These are phyloP conservation scores for Bombus fervidus DNA, from an alignment of 1,140 invertebrate species.

Conservation along the genomic window DNA sequence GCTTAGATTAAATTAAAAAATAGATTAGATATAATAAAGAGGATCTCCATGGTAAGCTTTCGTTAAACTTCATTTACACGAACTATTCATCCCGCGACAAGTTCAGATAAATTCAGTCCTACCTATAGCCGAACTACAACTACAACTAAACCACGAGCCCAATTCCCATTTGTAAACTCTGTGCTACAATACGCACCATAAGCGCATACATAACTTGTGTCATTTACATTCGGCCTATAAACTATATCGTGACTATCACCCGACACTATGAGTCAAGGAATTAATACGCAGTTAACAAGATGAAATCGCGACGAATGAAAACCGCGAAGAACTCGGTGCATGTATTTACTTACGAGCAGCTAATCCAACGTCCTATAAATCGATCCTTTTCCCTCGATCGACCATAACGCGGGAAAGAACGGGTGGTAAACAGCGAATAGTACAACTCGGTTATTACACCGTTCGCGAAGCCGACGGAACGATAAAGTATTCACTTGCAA, in stretches of 20 bases:
- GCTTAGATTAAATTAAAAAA: too few species aligned
- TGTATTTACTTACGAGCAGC: background rate
- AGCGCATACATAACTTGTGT: background rate
- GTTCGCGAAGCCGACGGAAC: background rate
- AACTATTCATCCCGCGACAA: too few species aligned
- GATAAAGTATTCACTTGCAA: constrained; percentile 36
- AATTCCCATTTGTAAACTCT: too few species aligned
- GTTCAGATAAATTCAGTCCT: too few species aligned
- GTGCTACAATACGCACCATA: too few species aligned
- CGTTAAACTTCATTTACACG: too few species aligned
- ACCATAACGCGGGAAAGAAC: background rate
- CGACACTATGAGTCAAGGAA: background rate
- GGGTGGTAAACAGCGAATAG: constrained; percentile 22
- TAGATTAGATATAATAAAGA: too few species aligned
- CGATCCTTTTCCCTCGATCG: background rate
- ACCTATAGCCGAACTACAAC: too few species aligned
- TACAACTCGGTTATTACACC: constrained; percentile 28
- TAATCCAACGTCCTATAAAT: background rate
- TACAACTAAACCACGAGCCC: too few species aligned
- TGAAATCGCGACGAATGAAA: too few species aligned
- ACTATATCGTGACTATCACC: background rate
- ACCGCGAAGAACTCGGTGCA: too few species aligned
- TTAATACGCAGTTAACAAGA: background rate
- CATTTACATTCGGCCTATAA: background rate
- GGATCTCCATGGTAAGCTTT: too few species aligned